Conservation (phyloP, 1,140 invertebrate genomes). For the Formica exsecta region DNA sequence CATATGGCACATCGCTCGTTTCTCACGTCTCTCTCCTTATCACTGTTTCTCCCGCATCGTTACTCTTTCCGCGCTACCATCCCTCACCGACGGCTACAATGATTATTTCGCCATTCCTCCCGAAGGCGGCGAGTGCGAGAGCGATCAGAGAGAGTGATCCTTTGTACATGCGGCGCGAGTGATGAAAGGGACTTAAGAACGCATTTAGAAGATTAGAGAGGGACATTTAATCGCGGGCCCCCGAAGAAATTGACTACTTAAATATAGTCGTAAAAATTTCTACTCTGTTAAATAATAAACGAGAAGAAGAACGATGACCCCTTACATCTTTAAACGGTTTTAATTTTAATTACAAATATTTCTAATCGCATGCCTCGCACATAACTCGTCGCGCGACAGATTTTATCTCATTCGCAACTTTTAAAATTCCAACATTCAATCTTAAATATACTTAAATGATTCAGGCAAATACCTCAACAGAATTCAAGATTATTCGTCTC, state of each 20-base stretch:
- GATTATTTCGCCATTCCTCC: slow-evolving; percentile 40
- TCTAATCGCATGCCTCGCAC: not conserved
- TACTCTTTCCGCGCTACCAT: slow-evolving; percentile 51
- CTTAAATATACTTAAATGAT: not conserved
- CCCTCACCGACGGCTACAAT: slow-evolving; percentile 49
- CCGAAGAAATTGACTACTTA: slow-evolving; percentile 6
- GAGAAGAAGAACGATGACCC: not conserved
- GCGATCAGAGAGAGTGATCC: slow-evolving; percentile 47
- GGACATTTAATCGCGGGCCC: slow-evolving; percentile 5
- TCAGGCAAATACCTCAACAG: no score
- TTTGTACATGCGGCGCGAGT: not conserved
- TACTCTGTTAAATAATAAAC: not conserved
- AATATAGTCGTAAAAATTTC: not conserved
- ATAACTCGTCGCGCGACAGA: not conserved
- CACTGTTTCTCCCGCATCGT: slow-evolving; percentile 56
- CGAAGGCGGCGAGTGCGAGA: slow-evolving; percentile 27
- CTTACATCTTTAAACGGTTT: not conserved
- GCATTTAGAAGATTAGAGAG: slow-evolving; percentile 31
- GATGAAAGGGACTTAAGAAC: slow-evolving; percentile 35
- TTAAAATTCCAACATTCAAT: not conserved
- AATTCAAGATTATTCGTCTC: not conserved
- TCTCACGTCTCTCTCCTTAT: slow-evolving; percentile 58
- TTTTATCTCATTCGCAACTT: not conserved
- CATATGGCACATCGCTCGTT: slow-evolving; percentile 62
- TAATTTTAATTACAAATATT: not conserved